These are phyloP conservation scores for Tangara arthus DNA, from an alignment of 2,797 vertebrate species.

Conservation along the genomic window DNA sequence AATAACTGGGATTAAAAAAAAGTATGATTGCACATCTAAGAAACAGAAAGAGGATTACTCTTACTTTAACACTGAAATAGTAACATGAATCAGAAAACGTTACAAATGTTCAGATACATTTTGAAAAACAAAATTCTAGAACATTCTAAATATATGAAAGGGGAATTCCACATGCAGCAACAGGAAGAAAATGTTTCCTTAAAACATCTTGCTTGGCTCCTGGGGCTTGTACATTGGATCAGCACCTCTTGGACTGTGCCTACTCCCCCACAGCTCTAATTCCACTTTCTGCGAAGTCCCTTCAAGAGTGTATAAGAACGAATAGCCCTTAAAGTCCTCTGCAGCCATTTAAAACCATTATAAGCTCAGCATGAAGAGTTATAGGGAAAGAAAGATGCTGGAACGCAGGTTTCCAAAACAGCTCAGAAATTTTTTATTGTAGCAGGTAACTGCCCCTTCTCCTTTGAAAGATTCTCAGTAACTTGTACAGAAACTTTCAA, in stretches of 20 bases:
- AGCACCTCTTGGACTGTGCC: not conserved
- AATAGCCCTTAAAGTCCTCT: not conserved
- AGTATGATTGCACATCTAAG: not conserved
- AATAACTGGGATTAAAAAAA: not conserved
- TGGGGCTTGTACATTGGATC: not conserved
- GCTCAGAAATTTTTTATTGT: not conserved
- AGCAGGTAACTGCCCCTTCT: not conserved
- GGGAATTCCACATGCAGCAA: not conserved
- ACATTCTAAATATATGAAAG: not conserved
- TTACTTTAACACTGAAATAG: not conserved
- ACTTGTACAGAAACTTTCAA: not conserved
- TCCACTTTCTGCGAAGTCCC: not conserved
- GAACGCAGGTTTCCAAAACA: not conserved
- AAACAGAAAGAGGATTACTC: not conserved
- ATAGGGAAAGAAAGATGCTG: not conserved
- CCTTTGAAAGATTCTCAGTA: not conserved
- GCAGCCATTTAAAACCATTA: not conserved
- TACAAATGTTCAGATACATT: rapidly evolving
- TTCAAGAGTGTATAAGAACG: not conserved
- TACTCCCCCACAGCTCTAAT: not conserved
- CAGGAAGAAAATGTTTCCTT: not conserved
- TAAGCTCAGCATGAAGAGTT: not conserved
- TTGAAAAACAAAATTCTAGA: not conserved
- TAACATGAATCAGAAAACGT: not conserved
- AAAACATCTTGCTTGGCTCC: not conserved